Evolutionary conservation across 2,888 invertebrate species (phyloP), one percentile per base, ranked within the genome.

Genomic region (Terebella lapidaria): DNA sequence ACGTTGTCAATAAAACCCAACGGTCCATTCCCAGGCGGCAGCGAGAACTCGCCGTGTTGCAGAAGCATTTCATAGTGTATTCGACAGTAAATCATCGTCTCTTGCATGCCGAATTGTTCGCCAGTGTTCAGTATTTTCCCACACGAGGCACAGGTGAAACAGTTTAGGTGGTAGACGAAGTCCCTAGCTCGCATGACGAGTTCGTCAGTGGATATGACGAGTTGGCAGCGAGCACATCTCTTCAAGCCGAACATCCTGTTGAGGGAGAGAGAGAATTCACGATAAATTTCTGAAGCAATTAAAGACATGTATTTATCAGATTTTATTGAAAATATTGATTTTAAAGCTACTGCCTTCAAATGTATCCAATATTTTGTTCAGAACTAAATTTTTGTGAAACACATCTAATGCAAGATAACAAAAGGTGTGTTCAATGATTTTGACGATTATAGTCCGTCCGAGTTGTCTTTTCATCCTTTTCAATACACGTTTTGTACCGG

Each of bases 101-200:
- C 89, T 64, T 89, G 85, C 86, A 94, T 89, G 29, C 93, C 93
- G 80, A 93, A 94, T 71, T 91, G 89, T 75, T 94, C 94, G 25
- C 94, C 94, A 74, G 92, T 90, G 63, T 89, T 88, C 64, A 94
- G 84, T 56, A 88, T 86, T 45, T 87, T 85, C 54, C 90, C 89
- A 79, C 94, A 94, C 46, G 90, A 87, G 59, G 87, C 86, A 80
- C 94, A 94, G 35, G 90, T 88, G 84, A 94, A 94, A 82, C 94
- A 94, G 68, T 88, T 86, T 60, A 93, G 85, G 80, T 94, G 94
- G 82, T 90, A 94, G 62, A 93, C 90, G 73, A 89, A 28, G 84
- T 70, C 92, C 49, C 89, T 83, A 0, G 92, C 93, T 63, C 92
- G 83, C 93, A 94, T 94, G 74, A 94, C 92, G 76, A 94, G 84